Conservation (phyloP, 2,113 vertebrate genomes). For the Burhinus bistriatus region DNA sequence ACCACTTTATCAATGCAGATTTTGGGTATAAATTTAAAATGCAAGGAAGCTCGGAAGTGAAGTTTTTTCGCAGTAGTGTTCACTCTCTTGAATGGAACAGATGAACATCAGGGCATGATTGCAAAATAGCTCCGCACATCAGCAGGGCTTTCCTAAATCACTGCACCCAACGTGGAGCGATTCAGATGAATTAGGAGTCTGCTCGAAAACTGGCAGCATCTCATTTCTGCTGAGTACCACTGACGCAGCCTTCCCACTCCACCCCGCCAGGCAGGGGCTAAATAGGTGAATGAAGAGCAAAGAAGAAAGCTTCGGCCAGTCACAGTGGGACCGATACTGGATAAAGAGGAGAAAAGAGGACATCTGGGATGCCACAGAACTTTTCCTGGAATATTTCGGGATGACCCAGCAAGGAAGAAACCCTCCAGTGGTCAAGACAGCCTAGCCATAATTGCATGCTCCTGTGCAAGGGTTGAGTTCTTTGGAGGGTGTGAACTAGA, state of each 20-base stretch:
- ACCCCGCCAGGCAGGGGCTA: rapidly evolving
- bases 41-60: background rate
- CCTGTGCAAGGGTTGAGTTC: background rate
- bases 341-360: background rate
- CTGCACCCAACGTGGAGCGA: background rate
- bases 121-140: background rate
- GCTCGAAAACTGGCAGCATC: background rate
- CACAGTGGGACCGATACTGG: rapidly evolving
- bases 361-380: background rate
- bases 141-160: background rate
- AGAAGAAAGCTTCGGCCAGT: background rate
- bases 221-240: background rate
- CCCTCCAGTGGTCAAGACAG: background rate
- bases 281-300: background rate
- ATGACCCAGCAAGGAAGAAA: background rate
- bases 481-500: background rate
- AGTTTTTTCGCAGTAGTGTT: background rate
- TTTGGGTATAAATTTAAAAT: background rate
- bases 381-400: background rate
- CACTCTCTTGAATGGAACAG: background rate
- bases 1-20: background rate
- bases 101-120: background rate
- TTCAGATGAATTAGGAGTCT: background rate
- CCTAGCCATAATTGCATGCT: background rate
- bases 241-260: background rate